Evolutionary conservation across 2,797 vertebrate species (phyloP), one percentile per base, ranked within the genome.

Genomic region (Ceryle rudis): DNA sequence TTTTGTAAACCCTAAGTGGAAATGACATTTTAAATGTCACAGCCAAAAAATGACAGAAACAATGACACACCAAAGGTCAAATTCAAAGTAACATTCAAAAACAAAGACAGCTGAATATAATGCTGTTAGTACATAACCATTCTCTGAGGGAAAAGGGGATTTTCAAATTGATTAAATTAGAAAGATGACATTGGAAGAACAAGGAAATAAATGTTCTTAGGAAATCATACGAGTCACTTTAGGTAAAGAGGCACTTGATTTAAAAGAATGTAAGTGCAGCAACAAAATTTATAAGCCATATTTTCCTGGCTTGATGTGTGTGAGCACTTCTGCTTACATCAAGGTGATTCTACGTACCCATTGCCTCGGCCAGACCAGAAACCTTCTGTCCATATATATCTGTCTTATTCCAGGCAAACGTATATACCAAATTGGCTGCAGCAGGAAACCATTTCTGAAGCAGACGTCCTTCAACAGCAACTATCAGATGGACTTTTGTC

Each of bases 341-440:
- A 81, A 96, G 93, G 80, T 85, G 86, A 77, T 86, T 95, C 33
- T 81, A 97, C 98, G 33, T 98, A 99, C 99, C 99, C 75, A 99
- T 98, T 52, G 99, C 99, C 85, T 99, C 98, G 23, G 99, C 98
- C 86, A 99, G 98, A 29, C 99, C 99, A 95, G 98, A 99, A 89
- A 99, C 99, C 89, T 99, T 99, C 97, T 99, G 99, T 77, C 99
- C 99, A 39, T 99, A 99, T 86, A 99, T 98, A 92, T 99, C 99
- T 0, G 99, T 99, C 97, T 99, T 99, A 95, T 99, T 99, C 99
- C 99, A 99, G 83, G 99, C 98, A 96, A 99, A 98, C 0, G 99
- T 98, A 94, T 99, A 99, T 73, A 99, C 98, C 84, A 99, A 98
- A 91, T 99, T 99, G n/a, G 98, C 96, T 81, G 98, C 98, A 39